Conservation (phyloP, 2,113 vertebrate genomes). For the Marmota monax region DNA sequence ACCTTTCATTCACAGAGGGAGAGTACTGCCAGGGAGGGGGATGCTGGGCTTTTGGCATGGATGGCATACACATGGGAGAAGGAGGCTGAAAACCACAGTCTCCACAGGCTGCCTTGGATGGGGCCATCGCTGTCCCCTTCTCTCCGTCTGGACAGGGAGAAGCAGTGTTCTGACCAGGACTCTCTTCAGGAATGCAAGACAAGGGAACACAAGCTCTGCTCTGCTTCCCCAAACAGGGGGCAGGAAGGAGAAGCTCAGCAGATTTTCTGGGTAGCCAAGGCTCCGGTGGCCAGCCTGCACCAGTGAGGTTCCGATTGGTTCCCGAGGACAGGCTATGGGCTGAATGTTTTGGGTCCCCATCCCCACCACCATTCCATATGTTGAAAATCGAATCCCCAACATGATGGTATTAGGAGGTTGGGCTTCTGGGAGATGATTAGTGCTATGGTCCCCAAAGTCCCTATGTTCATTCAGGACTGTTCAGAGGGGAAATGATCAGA, state of each 20-base stretch:
- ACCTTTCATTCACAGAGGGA: background rate
- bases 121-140: background rate
- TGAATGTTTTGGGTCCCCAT: background rate
- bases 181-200: conserved; percentile 20
- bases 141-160: background rate
- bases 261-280: background rate
- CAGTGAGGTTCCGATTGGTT: no score
- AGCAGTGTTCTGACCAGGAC: background rate
- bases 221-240: background rate
- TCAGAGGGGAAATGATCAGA: no score
- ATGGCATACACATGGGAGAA: background rate
- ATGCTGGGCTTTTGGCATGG: background rate
- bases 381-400: background rate
- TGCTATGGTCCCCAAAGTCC: no score
- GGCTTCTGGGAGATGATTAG: background rate
- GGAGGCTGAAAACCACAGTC: background rate
- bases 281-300: background rate
- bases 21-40: background rate
- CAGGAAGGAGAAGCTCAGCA: background rate
- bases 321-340: background rate
- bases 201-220: background rate
- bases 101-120: background rate
- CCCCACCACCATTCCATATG: background rate
- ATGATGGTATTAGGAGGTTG: background rate
- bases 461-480: no score